Evolutionary conservation across 1,140 invertebrate species (phyloP).

Genomic region (Acromyrmex echinatior): DNA sequence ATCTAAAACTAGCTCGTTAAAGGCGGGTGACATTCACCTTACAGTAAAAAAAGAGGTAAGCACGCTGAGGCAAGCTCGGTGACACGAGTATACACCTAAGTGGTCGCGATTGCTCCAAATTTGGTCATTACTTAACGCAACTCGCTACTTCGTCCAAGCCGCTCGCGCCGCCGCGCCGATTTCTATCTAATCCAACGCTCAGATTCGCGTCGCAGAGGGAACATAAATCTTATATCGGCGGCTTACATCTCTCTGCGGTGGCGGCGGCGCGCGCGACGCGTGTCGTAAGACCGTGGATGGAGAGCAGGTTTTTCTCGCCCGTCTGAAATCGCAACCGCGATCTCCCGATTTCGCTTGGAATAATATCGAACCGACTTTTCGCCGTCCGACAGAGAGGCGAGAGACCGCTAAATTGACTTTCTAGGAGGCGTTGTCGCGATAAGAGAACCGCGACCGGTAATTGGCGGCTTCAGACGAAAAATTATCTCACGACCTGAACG

Average conservation of each 20-base stretch:
- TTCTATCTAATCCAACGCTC: conserved; percentile 71
- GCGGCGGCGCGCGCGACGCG: conserved; percentile 71
- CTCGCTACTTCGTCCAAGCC: conserved; percentile 19
- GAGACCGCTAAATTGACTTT: conserved; percentile 72
- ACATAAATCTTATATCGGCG: conserved; percentile 75
- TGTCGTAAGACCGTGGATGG: conserved; percentile 70
- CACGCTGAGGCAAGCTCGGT: conserved; percentile 5
- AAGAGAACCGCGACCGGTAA: conserved; percentile 66
- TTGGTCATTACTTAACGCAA: conserved; percentile 71
- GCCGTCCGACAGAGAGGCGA: conserved; percentile 34
- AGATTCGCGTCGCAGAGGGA: conserved; percentile 41
- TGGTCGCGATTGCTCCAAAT: conserved; percentile 68
- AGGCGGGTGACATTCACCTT: conserved; percentile 16
- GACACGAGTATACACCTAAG: conserved; percentile 30
- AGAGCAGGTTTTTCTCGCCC: conserved; percentile 73
- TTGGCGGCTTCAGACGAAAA: conserved; percentile 67
- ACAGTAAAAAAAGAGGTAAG: background rate
- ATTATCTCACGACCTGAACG: conserved; percentile 69
- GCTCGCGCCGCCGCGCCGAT: conserved; percentile 67
- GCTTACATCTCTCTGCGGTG: conserved; percentile 67
- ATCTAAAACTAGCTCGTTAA: conserved; percentile 27
- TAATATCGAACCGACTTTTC: conserved; percentile 68
- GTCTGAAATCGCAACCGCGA: conserved; percentile 50
- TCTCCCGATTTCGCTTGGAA: conserved; percentile 60
- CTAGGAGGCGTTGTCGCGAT: conserved; percentile 63